phyloP scores from a whole-genome alignment of 2,888 invertebrate genomes.

The Cenopis cana region DNA sequence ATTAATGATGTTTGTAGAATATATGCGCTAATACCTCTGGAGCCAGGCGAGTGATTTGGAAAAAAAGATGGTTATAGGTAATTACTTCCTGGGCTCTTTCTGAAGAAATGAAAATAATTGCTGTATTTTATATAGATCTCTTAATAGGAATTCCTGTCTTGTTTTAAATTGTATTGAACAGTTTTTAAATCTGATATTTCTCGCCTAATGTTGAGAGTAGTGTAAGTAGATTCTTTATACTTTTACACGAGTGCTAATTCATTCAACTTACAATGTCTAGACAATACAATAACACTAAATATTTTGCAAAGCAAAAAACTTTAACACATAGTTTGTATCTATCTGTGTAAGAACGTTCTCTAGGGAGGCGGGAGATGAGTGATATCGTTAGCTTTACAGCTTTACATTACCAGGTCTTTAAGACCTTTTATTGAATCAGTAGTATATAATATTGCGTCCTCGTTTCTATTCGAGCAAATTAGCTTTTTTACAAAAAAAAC shows the following conservation, averaged over 20 bases:
- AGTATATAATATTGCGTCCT: slow-evolving; percentile 54
- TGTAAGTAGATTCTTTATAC: slow-evolving; percentile 45
- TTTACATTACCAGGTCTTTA: slow-evolving; percentile 69
- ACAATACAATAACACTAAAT: slow-evolving; percentile 78
- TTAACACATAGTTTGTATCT: slow-evolving; percentile 56
- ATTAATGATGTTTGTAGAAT: slow-evolving; percentile 38
- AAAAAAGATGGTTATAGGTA: slow-evolving; percentile 27
- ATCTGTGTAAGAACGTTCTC: slow-evolving; percentile 73
- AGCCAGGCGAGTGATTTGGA: slow-evolving; percentile 24
- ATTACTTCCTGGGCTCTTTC: slow-evolving; percentile 23
- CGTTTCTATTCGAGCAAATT: slow-evolving; percentile 49
- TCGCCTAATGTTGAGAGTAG: slow-evolving; percentile 44
- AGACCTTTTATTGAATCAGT: slow-evolving; percentile 62
- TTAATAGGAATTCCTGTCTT: slow-evolving; percentile 24
- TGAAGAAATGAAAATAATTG: slow-evolving; percentile 1
- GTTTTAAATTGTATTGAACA: slow-evolving; percentile 24
- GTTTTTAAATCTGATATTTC: slow-evolving; percentile 28
- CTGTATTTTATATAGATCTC: slow-evolving; percentile 36
- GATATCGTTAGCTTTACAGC: slow-evolving; percentile 84
- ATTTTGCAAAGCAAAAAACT: slow-evolving; percentile 78
- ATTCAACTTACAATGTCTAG: slow-evolving; percentile 48
- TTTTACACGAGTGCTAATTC: slow-evolving; percentile 55
- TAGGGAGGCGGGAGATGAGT: slow-evolving; percentile 70
- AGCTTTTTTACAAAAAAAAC: slow-evolving; percentile 51
- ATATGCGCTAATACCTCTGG: slow-evolving; percentile 30